Percentiles rank a stretch among this genome's conserved stretches.
phyloP scores from a whole-genome alignment of 2,888 invertebrate species.

The Lycophotia porphyrea region DNA sequence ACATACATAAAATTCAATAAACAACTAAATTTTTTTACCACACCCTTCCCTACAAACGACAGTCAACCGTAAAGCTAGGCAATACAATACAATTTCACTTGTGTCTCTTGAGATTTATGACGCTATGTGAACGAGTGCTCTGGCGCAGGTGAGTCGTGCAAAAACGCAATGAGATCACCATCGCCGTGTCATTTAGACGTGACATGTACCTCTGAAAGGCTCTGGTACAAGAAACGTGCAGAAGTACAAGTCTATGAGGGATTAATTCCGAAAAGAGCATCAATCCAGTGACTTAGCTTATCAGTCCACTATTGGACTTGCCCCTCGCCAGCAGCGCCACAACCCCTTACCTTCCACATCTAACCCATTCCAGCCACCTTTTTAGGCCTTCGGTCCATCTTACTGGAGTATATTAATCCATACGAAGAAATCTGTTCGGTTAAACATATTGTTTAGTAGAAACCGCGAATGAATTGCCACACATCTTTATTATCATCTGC shows the following conservation, averaged over 20 bases:
- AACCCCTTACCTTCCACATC: too few relatives aligned
- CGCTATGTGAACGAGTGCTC: slow-evolving; percentile 49
- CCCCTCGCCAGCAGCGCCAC: too few relatives aligned
- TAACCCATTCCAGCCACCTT: too few relatives aligned
- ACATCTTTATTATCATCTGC: too few relatives aligned
- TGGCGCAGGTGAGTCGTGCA: slow-evolving; percentile 82
- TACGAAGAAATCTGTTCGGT: too few relatives aligned
- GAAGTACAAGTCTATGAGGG: slow-evolving; percentile 41
- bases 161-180: slow-evolving; percentile 88
- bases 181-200: slow-evolving; percentile 80
- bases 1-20: slow-evolving; percentile 65
- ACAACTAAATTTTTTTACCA: slow-evolving; percentile 53
- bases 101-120: slow-evolving; percentile 48
- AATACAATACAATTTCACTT: slow-evolving; percentile 31
- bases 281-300: too few relatives aligned
- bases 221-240: slow-evolving; percentile 30
- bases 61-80: background rate
- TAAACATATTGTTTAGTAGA: too few relatives aligned
- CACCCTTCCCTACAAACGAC: slow-evolving; percentile 6
- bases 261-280: too few relatives aligned
- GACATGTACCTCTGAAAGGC: slow-evolving; percentile 71
- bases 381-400: too few relatives aligned
- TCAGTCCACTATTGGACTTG: too few relatives aligned
- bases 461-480: background rate
- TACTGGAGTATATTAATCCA: too few relatives aligned